Evolutionary conservation across 37 sponge, comb jelly and placozoan species (phyloP).

Genomic region (Bolinopsis microptera): DNA sequence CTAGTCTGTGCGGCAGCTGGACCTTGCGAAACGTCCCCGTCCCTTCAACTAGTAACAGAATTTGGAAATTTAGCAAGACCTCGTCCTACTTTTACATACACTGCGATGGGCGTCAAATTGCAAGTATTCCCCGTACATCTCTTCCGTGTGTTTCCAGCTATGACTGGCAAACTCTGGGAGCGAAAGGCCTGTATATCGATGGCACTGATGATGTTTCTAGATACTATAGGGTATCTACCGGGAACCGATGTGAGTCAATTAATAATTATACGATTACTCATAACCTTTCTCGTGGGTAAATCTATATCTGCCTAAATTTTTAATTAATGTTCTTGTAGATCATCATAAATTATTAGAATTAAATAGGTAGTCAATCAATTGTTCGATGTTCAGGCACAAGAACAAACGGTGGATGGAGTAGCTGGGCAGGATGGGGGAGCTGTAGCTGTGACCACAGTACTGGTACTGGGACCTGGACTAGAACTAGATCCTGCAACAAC

Average conservation of each 20-base stretch:
- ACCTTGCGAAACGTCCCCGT: too few relatives aligned
- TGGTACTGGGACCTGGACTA: neutral
- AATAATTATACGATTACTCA: neutral
- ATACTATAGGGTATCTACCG: neutral
- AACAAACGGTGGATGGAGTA: neutral
- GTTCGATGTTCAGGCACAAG: neutral
- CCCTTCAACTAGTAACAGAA: neutral
- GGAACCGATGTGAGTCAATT: neutral
- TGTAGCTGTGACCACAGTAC: conserved; percentile 19
- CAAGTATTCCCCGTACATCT: neutral
- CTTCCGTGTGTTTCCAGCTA: neutral
- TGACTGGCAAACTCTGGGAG: neutral
- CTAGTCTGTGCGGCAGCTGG: too few relatives aligned
- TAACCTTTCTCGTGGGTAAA: neutral
- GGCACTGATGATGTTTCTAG: neutral
- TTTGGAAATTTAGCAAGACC: neutral
- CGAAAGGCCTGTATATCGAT: neutral
- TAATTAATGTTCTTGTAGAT: too few relatives aligned
- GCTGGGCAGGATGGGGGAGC: neutral
- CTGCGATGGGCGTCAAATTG: neutral
- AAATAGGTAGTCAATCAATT: too few relatives aligned
- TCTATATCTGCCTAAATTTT: too few relatives aligned
- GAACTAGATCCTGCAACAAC: neutral
- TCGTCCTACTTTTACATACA: neutral
- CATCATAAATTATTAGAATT: too few relatives aligned